Evolutionary conservation across 2,888 invertebrate species (phyloP).

Genomic region (Thereva nobilitata): DNA sequence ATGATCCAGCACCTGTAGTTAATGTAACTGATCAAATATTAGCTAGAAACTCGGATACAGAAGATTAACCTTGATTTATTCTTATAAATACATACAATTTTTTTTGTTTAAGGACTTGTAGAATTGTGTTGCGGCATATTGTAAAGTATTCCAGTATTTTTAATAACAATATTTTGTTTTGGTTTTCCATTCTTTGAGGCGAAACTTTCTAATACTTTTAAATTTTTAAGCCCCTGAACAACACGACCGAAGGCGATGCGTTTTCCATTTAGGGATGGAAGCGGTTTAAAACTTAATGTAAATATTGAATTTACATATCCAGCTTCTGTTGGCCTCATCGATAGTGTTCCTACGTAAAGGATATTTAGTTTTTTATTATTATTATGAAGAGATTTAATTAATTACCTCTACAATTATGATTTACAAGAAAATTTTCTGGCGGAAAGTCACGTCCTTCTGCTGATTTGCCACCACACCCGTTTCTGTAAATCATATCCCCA

Average conservation of each 20-base stretch:
- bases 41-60: slow-evolving; percentile 71
- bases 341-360: slow-evolving; percentile 34
- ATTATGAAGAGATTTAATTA: background rate
- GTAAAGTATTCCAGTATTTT: slow-evolving; percentile 48
- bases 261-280: slow-evolving; percentile 46
- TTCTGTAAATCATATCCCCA: slow-evolving; percentile 29
- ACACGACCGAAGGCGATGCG: slow-evolving; percentile 52
- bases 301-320: slow-evolving; percentile 47
- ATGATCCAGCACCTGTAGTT: slow-evolving; percentile 60
- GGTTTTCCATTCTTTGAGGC: slow-evolving; percentile 51
- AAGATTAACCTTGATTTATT: slow-evolving; percentile 46
- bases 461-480: slow-evolving; percentile 31
- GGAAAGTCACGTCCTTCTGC: slow-evolving; percentile 28
- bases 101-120: too few relatives aligned
- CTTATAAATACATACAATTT: too few relatives aligned
- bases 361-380: background rate
- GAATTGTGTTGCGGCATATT: background rate
- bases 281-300: slow-evolving; percentile 51
- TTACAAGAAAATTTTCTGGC: slow-evolving; percentile 34
- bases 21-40: slow-evolving; percentile 59
- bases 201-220: slow-evolving; percentile 48
- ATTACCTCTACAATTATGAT: slow-evolving; percentile 35
- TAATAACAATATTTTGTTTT: slow-evolving; percentile 47
- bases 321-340: slow-evolving; percentile 42
- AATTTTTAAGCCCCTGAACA: slow-evolving; percentile 46